A percentile compares a stretch with the other conserved stretches of the same genome.
These are phyloP conservation scores for Tragelaphus imberbis DNA, from an alignment of 2,113 vertebrate genomes.

Conservation along the genomic window DNA sequence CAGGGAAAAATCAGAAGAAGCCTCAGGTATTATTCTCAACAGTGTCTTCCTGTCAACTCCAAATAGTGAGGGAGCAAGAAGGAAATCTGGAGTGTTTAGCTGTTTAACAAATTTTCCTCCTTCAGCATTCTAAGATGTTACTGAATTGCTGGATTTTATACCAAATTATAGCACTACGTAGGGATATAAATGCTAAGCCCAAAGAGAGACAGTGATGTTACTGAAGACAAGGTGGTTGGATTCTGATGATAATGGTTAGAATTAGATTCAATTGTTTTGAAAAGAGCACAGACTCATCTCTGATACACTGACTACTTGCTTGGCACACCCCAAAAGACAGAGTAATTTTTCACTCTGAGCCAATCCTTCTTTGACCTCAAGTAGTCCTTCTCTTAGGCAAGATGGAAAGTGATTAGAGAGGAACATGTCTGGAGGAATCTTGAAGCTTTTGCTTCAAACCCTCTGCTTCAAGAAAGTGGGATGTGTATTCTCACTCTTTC, in stretches of 20 bases:
- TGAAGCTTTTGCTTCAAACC: neutral
- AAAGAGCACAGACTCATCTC: neutral
- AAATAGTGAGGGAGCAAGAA: neutral
- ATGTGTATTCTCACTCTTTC: too few relatives aligned
- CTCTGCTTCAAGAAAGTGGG: neutral
- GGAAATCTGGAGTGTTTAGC: neutral
- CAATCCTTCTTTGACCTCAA: neutral
- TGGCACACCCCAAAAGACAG: neutral
- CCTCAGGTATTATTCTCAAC: neutral
- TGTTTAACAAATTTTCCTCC: neutral
- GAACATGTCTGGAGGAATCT: neutral
- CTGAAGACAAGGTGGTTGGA: slow-evolving; percentile 36
- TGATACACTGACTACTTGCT: neutral
- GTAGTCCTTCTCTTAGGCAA: neutral
- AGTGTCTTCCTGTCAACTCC: neutral
- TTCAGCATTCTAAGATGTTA: slow-evolving; percentile 4
- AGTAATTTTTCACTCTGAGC: neutral
- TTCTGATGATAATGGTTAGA: slow-evolving; percentile 51
- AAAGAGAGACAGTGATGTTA: slow-evolving; percentile 49
- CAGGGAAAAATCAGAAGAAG: neutral
- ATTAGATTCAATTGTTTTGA: neutral
- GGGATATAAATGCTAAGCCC: slow-evolving; percentile 46
- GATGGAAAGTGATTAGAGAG: neutral
- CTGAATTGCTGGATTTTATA: slow-evolving; percentile 51
- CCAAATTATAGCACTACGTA: slow-evolving; percentile 29